Conservation (phyloP, 2,888 invertebrate genomes). For the Eupithecia subfuscata region DNA sequence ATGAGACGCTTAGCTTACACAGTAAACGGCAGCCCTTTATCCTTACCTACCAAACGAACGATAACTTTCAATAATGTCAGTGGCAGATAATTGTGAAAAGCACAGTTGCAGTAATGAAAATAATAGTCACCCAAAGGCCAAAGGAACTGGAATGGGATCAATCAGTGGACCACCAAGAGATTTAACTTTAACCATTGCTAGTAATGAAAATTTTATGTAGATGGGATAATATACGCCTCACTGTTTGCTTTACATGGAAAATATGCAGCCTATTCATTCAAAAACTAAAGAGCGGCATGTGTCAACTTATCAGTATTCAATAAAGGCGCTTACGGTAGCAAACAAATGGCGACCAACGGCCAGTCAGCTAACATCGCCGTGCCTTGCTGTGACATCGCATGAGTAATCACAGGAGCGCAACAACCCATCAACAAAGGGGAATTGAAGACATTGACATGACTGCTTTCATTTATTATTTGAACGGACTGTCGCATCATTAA, state of each 20-base stretch:
- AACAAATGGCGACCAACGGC: conserved; percentile 44
- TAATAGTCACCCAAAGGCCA: background rate
- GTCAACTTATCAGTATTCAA: conserved; percentile 73
- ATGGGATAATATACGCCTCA: background rate
- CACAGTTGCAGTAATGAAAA: background rate
- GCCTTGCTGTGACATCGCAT: conserved; percentile 64
- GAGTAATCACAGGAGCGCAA: conserved; percentile 63
- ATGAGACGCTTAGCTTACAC: conserved; percentile 50
- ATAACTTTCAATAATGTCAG: background rate
- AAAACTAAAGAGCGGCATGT: conserved; percentile 55
- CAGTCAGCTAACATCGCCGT: conserved; percentile 53
- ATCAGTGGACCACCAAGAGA: background rate
- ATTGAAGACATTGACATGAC: conserved; percentile 54
- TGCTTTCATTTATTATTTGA: conserved; percentile 22
- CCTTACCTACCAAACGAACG: conserved; percentile 11
- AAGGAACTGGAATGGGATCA: background rate
- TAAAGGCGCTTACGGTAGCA: conserved; percentile 61
- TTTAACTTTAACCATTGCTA: background rate
- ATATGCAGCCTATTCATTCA: conserved; percentile 29
- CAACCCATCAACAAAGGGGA: conserved; percentile 55
- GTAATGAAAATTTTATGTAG: background rate
- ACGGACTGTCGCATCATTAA: conserved; percentile 18
- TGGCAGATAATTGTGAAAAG: background rate
- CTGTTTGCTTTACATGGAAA: conserved; percentile 1
- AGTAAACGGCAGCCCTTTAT: conserved; percentile 33